Evolutionary conservation across 53 echinoderm and acorn worm species (phyloP).

Genomic region (Zoroaster sp.): DNA sequence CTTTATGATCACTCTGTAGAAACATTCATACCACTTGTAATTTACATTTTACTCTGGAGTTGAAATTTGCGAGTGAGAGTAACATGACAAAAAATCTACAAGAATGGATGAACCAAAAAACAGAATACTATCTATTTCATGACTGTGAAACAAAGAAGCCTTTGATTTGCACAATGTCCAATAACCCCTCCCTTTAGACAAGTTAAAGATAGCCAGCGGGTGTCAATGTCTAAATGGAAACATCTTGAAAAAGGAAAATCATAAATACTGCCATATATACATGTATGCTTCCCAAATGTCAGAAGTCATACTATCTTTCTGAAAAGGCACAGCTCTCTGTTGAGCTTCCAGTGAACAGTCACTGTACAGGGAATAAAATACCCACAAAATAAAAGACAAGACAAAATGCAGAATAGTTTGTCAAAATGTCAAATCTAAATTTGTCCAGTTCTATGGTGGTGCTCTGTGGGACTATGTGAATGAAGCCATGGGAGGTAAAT

Average conservation of each 20-base stretch:
- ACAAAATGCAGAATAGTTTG: not conserved
- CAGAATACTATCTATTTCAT: too few relatives aligned
- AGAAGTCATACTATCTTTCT: not conserved
- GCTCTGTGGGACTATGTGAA: not conserved
- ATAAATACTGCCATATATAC: not conserved
- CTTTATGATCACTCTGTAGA: too few relatives aligned
- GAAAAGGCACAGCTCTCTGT: not conserved
- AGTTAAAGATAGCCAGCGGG: not conserved
- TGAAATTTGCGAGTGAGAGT: too few relatives aligned
- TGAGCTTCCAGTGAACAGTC: not conserved
- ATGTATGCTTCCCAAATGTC: not conserved
- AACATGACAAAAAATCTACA: too few relatives aligned
- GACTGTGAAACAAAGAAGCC: not conserved
- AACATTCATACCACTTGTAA: too few relatives aligned
- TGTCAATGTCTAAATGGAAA: not conserved
- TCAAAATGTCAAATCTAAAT: constrained; percentile 21
- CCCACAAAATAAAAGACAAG: not conserved
- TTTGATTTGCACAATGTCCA: not conserved
- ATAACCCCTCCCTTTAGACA: not conserved
- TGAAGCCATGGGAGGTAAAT: not conserved
- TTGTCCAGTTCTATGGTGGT: not conserved
- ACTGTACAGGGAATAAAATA: not conserved
- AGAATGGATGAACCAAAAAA: too few relatives aligned
- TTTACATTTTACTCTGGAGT: too few relatives aligned
- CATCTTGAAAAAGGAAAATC: not conserved